Conservation (phyloP, 2,888 invertebrate species). For the Tupiocoris notatus region DNA sequence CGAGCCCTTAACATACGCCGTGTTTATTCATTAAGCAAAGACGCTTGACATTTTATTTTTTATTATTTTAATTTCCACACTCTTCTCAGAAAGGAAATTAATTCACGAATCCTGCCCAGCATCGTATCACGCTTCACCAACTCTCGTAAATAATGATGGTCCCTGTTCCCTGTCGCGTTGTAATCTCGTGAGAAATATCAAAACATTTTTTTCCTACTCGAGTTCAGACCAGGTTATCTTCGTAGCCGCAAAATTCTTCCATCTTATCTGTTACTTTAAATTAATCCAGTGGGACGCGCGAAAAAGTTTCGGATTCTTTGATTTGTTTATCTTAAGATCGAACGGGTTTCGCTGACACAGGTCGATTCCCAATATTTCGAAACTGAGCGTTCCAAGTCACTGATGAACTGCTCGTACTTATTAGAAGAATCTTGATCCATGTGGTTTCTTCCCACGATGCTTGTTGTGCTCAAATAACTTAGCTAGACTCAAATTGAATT, state of each 20-base stretch:
- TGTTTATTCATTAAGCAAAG: neutral
- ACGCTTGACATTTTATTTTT: neutral
- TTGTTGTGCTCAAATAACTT: too few relatives aligned
- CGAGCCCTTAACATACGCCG: neutral
- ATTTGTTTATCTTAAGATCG: too few relatives aligned
- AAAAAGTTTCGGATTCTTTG: neutral
- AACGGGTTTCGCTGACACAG: too few relatives aligned
- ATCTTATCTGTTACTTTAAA: neutral
- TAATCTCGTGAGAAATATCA: neutral
- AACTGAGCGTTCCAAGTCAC: too few relatives aligned
- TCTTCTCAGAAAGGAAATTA: neutral
- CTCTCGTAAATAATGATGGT: neutral
- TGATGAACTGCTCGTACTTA: too few relatives aligned
- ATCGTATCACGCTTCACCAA: neutral
- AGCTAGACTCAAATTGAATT: too few relatives aligned
- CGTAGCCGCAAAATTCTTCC: neutral
- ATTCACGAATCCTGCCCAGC: neutral
- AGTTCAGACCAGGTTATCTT: neutral
- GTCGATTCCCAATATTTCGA: too few relatives aligned
- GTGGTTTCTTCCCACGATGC: too few relatives aligned
- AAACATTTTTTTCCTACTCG: neutral
- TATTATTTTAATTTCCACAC: neutral
- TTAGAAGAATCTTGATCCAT: too few relatives aligned
- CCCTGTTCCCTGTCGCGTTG: neutral
- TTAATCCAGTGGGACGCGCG: neutral